phyloP scores from a whole-genome alignment of 2,113 vertebrate genomes.

The Myotis brandtii region DNA sequence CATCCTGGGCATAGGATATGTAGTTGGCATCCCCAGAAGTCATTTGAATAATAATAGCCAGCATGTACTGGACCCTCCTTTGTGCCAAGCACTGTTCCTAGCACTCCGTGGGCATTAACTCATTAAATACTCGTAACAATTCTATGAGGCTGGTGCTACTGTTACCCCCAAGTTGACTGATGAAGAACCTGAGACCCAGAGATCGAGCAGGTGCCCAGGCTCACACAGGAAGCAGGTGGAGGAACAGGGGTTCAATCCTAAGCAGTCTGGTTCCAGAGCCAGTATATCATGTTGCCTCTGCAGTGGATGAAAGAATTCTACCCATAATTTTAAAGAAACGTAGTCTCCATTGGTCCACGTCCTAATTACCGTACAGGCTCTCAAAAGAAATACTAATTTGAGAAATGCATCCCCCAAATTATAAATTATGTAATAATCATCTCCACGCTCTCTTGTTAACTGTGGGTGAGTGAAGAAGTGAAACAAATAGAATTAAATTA shows the following conservation, averaged over 20 bases:
- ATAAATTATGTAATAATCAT: neutral
- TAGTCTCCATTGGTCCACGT: neutral
- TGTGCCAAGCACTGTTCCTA: neutral
- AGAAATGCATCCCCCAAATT: neutral
- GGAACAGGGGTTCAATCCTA: neutral
- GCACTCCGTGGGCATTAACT: neutral
- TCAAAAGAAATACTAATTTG: neutral
- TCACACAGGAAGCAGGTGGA: neutral
- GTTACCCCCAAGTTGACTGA: neutral
- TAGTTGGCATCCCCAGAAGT: neutral
- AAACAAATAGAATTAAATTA: conserved; percentile 40
- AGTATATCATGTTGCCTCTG: rapidly evolving
- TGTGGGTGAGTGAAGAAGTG: neutral
- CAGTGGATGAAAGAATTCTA: neutral
- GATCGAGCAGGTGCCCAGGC: neutral
- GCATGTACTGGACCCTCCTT: neutral
- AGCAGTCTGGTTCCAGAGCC: neutral
- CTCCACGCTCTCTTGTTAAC: neutral
- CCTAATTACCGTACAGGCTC: neutral
- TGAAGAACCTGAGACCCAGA: neutral
- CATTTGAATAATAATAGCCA: neutral
- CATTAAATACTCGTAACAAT: neutral
- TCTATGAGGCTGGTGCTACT: neutral
- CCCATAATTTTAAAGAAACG: neutral
- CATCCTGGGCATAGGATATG: neutral